Evolutionary conservation across 2,113 vertebrate species (phyloP).

Genomic region (Phylloscopus whistleri): DNA sequence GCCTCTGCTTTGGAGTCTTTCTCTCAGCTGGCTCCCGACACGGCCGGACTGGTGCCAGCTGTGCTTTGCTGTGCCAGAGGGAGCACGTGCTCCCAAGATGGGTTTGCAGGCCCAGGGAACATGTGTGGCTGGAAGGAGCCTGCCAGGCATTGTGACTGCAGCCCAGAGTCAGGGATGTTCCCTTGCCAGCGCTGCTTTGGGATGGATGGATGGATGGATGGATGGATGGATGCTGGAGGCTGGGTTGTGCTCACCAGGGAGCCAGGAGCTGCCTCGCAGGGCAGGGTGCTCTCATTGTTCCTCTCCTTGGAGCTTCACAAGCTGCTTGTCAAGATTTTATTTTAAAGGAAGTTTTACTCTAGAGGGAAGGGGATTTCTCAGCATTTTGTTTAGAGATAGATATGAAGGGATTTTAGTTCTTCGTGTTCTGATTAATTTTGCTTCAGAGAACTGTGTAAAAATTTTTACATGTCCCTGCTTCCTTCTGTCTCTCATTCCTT

Average conservation of each 20-base stretch:
- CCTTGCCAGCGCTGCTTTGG: not conserved
- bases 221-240: not conserved
- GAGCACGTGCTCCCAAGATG: not conserved
- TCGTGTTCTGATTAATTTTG: not conserved
- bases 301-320: not conserved
- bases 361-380: not conserved
- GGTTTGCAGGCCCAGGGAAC: not conserved
- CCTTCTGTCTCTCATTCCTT: not conserved
- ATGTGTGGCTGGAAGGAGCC: not conserved
- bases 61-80: not conserved
- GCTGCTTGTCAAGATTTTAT: not conserved
- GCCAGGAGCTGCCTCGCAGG: not conserved
- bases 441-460: not conserved
- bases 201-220: not conserved
- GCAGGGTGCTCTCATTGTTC: not conserved
- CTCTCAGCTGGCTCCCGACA: not conserved
- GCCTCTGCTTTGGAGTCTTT: not conserved
- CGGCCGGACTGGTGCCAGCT: not conserved
- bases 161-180: not conserved
- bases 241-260: not conserved
- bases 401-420: not conserved
- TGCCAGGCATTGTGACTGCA: fast-evolving
- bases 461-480: not conserved
- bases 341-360: not conserved
- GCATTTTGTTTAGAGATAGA: not conserved